Percentiles rank a stretch among this genome's conserved stretches.
These are phyloP conservation scores for Myiagra hebetior DNA, from an alignment of 2,113 vertebrate genomes.

Conservation along the genomic window DNA sequence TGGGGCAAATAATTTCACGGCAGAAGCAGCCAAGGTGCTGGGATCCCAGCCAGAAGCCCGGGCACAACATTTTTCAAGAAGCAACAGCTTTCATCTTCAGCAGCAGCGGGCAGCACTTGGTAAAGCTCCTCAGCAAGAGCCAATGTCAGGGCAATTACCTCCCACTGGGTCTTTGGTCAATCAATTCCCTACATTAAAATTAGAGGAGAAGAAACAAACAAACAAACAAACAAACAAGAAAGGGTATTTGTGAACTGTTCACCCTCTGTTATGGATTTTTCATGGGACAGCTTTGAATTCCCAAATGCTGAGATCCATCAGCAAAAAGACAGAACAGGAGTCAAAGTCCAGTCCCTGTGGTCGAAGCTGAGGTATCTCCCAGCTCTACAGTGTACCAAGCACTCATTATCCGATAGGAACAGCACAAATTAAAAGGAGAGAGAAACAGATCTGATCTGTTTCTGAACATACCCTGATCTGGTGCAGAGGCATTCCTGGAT, in stretches of 20 bases:
- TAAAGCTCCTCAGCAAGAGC: not conserved
- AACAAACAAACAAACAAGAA: not conserved
- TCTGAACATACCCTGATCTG: not conserved
- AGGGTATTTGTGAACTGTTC: not conserved
- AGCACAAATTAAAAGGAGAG: not conserved
- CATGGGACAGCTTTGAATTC: not conserved
- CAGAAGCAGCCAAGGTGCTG: not conserved
- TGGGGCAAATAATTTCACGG: not conserved
- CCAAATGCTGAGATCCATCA: not conserved
- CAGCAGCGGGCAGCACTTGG: not conserved
- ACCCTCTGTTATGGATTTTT: not conserved
- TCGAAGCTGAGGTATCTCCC: not conserved
- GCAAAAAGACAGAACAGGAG: not conserved
- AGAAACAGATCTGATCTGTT: not conserved
- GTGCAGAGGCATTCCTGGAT: not conserved
- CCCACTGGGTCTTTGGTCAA: not conserved
- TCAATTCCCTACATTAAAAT: not conserved
- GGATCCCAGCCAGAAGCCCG: not conserved
- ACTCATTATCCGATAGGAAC: not conserved
- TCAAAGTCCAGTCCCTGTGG: not conserved
- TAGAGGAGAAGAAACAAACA: not conserved
- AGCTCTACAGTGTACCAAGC: not conserved
- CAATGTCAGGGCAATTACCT: not conserved
- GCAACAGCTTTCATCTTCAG: not conserved
- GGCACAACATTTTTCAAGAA: not conserved